Evolutionary conservation across 2,797 vertebrate species (phyloP).

Genomic region (Todus mexicanus): DNA sequence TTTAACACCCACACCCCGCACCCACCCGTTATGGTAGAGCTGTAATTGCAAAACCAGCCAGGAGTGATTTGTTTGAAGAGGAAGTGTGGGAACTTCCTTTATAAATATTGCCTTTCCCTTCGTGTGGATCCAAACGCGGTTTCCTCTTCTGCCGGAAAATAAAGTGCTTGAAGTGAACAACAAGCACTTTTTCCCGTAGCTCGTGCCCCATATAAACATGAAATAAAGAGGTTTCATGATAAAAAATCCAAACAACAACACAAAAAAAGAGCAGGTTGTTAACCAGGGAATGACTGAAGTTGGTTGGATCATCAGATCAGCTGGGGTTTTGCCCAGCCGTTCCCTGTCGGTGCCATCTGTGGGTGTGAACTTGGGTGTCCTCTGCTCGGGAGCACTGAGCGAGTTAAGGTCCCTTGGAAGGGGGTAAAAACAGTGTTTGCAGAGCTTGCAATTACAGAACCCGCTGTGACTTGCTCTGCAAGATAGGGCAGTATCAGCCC

Average conservation of each 20-base stretch:
- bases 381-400: accelerated
- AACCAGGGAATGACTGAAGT: neutral
- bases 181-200: neutral
- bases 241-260: no score
- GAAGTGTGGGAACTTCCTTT: conserved; percentile 65
- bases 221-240: neutral
- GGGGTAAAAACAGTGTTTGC: neutral
- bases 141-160: neutral
- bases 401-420: accelerated
- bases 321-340: neutral
- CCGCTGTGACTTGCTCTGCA: neutral
- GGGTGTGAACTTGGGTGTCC: accelerated
- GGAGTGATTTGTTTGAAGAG: conserved; percentile 54
- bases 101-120: conserved; percentile 57
- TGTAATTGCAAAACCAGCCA: conserved; percentile 43
- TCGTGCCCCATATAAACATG: neutral
- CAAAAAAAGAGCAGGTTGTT: neutral
- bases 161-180: neutral
- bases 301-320: neutral
- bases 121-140: neutral
- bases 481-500: neutral
- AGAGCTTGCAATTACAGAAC: neutral
- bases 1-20: neutral
- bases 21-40: neutral
- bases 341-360: neutral